Conservation (phyloP, 2,888 invertebrate genomes). For the Campoplex capitator region DNA sequence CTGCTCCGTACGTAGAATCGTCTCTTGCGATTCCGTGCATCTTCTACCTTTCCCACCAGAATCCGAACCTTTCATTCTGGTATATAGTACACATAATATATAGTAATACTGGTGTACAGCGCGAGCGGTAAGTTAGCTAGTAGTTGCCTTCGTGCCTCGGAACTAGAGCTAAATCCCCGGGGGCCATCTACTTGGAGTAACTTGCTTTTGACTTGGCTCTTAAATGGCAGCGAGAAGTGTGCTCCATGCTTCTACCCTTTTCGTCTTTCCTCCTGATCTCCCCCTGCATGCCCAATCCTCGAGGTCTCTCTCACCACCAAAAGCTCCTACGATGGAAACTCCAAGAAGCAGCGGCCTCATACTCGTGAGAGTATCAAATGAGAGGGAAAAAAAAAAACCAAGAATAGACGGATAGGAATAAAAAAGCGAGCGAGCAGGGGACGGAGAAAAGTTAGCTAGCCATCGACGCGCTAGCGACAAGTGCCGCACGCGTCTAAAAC, state of each 20-base stretch:
- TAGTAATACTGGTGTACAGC: not conserved
- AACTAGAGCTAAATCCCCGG: conserved; percentile 44
- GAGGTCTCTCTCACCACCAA: not conserved
- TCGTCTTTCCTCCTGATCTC: not conserved
- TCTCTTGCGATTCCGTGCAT: conserved; percentile 29
- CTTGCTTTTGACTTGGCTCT: conserved; percentile 67
- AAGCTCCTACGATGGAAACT: not conserved
- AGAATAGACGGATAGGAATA: not conserved
- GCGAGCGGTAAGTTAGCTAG: not conserved
- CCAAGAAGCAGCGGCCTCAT: conserved; percentile 22
- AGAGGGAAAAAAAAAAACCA: not conserved
- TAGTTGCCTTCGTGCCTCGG: conserved; percentile 48
- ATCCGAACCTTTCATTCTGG: not conserved
- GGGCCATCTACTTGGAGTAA: conserved; percentile 57
- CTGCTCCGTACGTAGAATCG: conserved; percentile 31
- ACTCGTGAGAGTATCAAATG: conserved; percentile 34
- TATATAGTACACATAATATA: not conserved
- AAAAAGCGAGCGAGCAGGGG: not conserved
- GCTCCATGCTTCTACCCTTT: not conserved
- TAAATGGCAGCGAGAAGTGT: conserved; percentile 60
- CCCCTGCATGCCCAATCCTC: not conserved
- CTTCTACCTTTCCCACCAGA: not conserved
- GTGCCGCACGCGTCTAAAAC: conserved; percentile 31
- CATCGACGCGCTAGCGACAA: conserved; percentile 19
- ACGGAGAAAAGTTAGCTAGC: conserved; percentile 14